Base-by-base conservation (phyloP, 2,888 invertebrate genomes). In the Melieria omissa region DNA sequence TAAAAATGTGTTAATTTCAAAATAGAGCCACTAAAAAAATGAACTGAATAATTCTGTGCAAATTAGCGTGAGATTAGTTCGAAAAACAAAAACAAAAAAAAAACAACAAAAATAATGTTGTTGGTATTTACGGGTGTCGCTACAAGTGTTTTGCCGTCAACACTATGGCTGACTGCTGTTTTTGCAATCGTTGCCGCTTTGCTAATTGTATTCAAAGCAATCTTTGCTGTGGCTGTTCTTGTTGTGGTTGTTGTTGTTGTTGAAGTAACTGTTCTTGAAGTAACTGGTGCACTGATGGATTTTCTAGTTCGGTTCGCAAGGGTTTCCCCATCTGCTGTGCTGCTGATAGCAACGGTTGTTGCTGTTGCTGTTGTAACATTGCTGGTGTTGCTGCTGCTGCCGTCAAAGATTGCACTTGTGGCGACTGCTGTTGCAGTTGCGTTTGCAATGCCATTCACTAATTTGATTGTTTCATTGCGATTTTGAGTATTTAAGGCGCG, bases 81-180 rank as follows among this genome's bases (percentile, higher is more conserved):
- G 14, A 58, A 16, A 9, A 16, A 14, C n/a, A 14, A 58, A 12
- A 16, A 47, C 46, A 47, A 64, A 47, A 29, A 64, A 47, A 14
- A 29, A 64, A 49, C 4, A 47, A 44, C 12, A 57, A 66, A 29
- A 29, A 29, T 29, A 66, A 66, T 61, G 14, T 61, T 44, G 9
- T 61, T 42, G 14, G 44, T 73, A 82, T 82, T 82, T 82, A 82
- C 82, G 77, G 82, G 82, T 60, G 75, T 74, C 73, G 77, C 77
- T 67, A 74, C 76, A 67, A 80, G 79, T 29, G 29, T 29, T 29
- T 29, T 29, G 29, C 29, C 29, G 73, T 76, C 73, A 74, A 65
- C 54, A n/a, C 8, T n/a, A 8, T 52, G 9, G 14, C 54, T 41
- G 1, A 46, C 55, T 76, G 68, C 65, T 52, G 74, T 65, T 71